Conservation (phyloP, 2,113 vertebrate genomes). For the Struthidea cinerea region DNA sequence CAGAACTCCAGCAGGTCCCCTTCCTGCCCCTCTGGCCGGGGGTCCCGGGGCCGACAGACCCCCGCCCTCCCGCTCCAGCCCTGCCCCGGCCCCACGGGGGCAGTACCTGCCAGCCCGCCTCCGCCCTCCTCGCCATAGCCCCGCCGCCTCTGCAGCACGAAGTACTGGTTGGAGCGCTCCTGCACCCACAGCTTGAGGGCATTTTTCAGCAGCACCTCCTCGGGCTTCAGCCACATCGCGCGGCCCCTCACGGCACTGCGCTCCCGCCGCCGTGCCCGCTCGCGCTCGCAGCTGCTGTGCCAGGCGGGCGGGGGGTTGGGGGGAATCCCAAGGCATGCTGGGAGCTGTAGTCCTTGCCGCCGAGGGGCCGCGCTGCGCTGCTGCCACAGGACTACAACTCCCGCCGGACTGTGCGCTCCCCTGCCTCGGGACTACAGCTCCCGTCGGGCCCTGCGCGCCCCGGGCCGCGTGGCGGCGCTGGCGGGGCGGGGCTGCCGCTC, state of each 20-base stretch:
- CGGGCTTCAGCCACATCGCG: slow-evolving; percentile 93
- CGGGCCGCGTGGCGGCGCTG: not conserved
- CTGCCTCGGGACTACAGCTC: not conserved
- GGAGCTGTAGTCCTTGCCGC: slow-evolving; percentile 62
- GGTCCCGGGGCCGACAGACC: not conserved
- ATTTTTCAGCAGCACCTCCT: slow-evolving; percentile 94
- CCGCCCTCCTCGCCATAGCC: slow-evolving; percentile 90
- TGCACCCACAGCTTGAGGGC: slow-evolving; percentile 93
- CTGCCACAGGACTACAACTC: not conserved
- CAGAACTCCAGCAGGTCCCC: not conserved
- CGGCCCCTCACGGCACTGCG: not conserved
- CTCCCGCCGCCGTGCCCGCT: not conserved
- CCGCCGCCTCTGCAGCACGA: slow-evolving; percentile 90
- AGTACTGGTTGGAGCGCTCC: slow-evolving; percentile 90
- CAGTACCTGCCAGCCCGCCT: slow-evolving; percentile 87
- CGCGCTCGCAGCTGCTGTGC: slow-evolving; percentile 64
- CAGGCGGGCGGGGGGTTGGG: not conserved
- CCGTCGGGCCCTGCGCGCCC: not conserved
- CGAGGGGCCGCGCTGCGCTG: not conserved
- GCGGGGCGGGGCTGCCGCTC: not conserved
- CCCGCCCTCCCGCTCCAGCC: not conserved
- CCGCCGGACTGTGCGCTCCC: not conserved
- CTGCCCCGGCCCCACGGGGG: not conserved
- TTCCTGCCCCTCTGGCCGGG: not conserved
- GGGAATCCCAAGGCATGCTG: not conserved